Evolutionary conservation across 1,140 invertebrate species (phyloP).

Genomic region (Neodiprion fabricii): DNA sequence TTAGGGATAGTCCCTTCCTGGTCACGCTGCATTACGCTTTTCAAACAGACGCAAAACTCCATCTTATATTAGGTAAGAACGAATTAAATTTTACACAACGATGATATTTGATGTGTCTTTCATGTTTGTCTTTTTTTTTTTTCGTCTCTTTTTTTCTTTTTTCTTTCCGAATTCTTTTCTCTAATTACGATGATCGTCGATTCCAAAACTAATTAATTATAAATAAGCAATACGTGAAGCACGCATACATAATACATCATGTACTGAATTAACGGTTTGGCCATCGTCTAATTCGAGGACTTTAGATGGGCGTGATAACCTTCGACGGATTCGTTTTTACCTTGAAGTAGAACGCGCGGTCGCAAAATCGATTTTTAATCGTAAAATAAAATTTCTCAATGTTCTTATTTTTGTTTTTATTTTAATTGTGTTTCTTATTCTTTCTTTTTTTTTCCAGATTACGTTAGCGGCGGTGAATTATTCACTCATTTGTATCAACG

Average conservation of each 20-base stretch:
- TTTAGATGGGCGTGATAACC: background rate
- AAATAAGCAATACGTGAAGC: no score
- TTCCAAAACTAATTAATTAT: conserved; percentile 1
- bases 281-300: conserved; percentile 16
- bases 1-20: conserved; percentile 88
- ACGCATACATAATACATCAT: background rate
- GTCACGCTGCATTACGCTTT: conserved; percentile 94
- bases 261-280: conserved; percentile 15
- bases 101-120: background rate
- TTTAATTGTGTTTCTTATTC: no score
- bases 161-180: background rate
- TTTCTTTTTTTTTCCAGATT: conserved; percentile 72
- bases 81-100: background rate
- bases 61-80: conserved; percentile 86
- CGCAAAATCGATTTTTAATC: conserved; percentile 9
- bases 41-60: conserved; percentile 90
- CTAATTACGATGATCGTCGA: background rate
- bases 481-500: conserved; percentile 91
- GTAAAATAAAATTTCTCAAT: background rate
- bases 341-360: background rate
- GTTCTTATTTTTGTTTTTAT: no score
- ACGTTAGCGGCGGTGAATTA: conserved; percentile 90
- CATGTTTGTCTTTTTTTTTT: background rate
- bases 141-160: background rate
- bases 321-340: background rate